Conservation (phyloP, 2,797 vertebrate species). For the Clamator glandarius region DNA sequence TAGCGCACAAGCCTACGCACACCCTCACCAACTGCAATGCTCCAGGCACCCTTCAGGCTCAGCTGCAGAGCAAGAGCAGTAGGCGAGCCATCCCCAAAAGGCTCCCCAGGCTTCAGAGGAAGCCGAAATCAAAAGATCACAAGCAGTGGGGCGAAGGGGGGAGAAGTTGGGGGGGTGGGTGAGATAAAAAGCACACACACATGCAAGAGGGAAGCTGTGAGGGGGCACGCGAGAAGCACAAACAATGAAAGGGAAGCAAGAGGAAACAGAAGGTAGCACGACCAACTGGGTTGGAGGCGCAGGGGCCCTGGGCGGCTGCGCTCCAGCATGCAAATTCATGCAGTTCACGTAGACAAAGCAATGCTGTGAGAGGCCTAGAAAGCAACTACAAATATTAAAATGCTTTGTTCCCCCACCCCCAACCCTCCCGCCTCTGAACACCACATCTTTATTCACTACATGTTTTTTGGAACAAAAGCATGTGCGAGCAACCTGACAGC, state of each 20-base stretch:
- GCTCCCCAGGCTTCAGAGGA: not conserved
- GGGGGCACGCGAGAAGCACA: not conserved
- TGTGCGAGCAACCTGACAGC: not conserved
- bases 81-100: not conserved
- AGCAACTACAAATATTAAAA: conserved; percentile 39
- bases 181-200: not conserved
- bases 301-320: not conserved
- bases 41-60: not conserved
- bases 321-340: conserved; percentile 42
- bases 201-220: conserved; percentile 16
- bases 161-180: not conserved
- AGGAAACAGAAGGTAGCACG: conserved; percentile 61
- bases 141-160: fast-evolving
- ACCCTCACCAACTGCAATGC: not conserved
- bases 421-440: not conserved
- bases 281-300: not conserved
- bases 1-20: not conserved
- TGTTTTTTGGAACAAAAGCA: conserved; percentile 14
- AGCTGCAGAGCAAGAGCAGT: fast-evolving
- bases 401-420: not conserved
- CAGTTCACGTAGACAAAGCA: not conserved
- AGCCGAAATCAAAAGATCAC: not conserved
- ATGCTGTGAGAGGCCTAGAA: conserved; percentile 27
- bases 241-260: conserved; percentile 60
- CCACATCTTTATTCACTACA: not conserved